phyloP scores from a whole-genome alignment of 2,888 invertebrate species.

The Pheosia gnoma region DNA sequence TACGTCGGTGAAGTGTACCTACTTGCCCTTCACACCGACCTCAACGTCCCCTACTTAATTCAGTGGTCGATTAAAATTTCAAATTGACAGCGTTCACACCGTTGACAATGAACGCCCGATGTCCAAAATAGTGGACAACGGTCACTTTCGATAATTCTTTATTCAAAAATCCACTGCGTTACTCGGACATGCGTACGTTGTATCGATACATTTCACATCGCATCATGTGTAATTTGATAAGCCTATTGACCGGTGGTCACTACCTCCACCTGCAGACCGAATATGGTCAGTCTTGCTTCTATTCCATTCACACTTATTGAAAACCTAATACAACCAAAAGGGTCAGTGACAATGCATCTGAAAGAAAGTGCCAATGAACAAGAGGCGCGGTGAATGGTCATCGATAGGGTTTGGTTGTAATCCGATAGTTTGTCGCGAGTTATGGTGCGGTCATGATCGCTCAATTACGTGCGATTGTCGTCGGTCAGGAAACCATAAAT shows the following conservation, averaged over 20 bases:
- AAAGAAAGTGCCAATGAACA: slow-evolving; percentile 50
- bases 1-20: slow-evolving; percentile 23
- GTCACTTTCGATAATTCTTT: slow-evolving; percentile 48
- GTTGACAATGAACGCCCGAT: slow-evolving; percentile 56
- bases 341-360: slow-evolving; percentile 37
- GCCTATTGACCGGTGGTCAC: slow-evolving; percentile 75
- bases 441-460: slow-evolving; percentile 71
- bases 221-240: slow-evolving; percentile 70
- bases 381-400: slow-evolving; percentile 50
- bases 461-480: slow-evolving; percentile 76
- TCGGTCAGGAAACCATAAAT: slow-evolving; percentile 76
- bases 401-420: slow-evolving; percentile 68
- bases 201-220: slow-evolving; percentile 73
- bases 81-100: slow-evolving; percentile 75
- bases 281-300: slow-evolving; percentile 38
- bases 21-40: slow-evolving; percentile 64
- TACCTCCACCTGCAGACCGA: slow-evolving; percentile 65
- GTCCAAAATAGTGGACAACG: slow-evolving; percentile 56
- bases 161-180: slow-evolving; percentile 56
- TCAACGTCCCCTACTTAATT: slow-evolving; percentile 51
- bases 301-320: slow-evolving; percentile 35
- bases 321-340: slow-evolving; percentile 28
- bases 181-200: slow-evolving; percentile 58
- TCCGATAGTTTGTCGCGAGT: slow-evolving; percentile 71
- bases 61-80: slow-evolving; percentile 69